Evolutionary conservation across 2,113 vertebrate genomes (phyloP), one percentile per base, ranked within the genome.

Genomic region (Perca schrenkii): DNA sequence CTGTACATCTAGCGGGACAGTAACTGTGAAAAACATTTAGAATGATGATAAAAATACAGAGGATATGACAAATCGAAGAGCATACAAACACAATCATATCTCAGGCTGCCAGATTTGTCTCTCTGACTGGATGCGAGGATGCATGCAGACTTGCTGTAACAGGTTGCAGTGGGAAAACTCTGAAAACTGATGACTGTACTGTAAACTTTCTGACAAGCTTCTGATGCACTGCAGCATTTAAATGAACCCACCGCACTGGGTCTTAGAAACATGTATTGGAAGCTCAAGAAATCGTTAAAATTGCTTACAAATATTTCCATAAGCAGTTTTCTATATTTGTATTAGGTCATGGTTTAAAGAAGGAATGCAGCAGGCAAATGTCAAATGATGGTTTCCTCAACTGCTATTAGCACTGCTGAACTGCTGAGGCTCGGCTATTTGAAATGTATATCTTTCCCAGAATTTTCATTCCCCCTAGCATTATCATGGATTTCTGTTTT

Each of bases 241-340:
- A 78, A 34, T 47, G 34, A 77, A 53, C 46, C 67, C n/a, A 31
- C 34, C 25, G 22, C 21, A 8, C 74, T 15, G 19, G 25, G 43
- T 54, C 6, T 34, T 1, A 1, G n/a, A 63, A 66, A 67, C 75
- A 73, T 40, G 0, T 19, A 64, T 67, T 46, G 3, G 1, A 58
- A 66, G 52, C 12, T 49, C 6, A 73, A 58, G 28, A 57, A 77
- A 74, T 15, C n/a, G 19, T 17, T 54, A 16, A 68, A 72, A 43
- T 25, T 19, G 28, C 52, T 83, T 63, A 54, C 31, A 71, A 74
- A 70, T 67, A 75, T 85, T 82, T 74, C 58, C 77, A 86, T 67
- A 77, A 82, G 78, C 78, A 77, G 46, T 81, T 83, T 28, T 57
- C 31, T 25, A 40, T 43, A 58, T 65, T 77, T 54, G 6, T 56